Base-by-base conservation (phyloP, 2,797 vertebrate genomes). In the Anguilla pacifica region DNA sequence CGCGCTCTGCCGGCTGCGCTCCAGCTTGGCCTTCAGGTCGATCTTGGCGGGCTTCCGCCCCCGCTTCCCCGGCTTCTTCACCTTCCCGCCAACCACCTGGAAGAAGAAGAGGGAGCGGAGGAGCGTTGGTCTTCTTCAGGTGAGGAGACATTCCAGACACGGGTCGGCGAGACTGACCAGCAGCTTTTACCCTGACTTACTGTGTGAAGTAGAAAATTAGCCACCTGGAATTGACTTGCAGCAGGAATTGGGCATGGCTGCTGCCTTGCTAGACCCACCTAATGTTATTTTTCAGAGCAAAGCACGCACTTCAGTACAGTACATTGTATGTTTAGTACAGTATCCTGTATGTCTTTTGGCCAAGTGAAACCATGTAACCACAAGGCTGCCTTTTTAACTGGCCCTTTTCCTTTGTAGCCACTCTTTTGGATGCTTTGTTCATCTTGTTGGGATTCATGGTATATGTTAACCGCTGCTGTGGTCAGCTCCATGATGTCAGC, bases 41-140 rank as follows among this genome's bases (percentile, higher is more conserved):
- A 99, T 99, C 91, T 99, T 99, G 15, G 98, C 97, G 6, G 98
- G 98, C 92, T 99, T 99, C 5, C 98, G 97, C 4, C 98, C 98
- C 0, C 98, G 97, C 90, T 99, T 99, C 0, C 98, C 98, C 0
- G 98, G 98, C 90, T 99, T 99, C 96, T 99, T 99, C 83, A 98
- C 97, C 93, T 99, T 99, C 35, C 97, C 98, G 39, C 97, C 96
- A 72, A 96, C 94, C 92, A 98, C 96, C 98, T 99, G 90, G 0
- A 19, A 64, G 74, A 89, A 90, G 82, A n/a, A 87, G 19, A 11
- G 11, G 3, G 35, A 19, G 11, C 0, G 25, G 6, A 31, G 11
- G 9, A 5, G 31, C 70, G n/a, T 74, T n/a, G 25, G 28, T 3
- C 31, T 28, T 9, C 28, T 31, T 31, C 4, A 72, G 25, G 22